Evolutionary conservation across 2,888 invertebrate species (phyloP), one percentile per base, ranked within the genome.

Genomic region (Drosophila paracracens): DNA sequence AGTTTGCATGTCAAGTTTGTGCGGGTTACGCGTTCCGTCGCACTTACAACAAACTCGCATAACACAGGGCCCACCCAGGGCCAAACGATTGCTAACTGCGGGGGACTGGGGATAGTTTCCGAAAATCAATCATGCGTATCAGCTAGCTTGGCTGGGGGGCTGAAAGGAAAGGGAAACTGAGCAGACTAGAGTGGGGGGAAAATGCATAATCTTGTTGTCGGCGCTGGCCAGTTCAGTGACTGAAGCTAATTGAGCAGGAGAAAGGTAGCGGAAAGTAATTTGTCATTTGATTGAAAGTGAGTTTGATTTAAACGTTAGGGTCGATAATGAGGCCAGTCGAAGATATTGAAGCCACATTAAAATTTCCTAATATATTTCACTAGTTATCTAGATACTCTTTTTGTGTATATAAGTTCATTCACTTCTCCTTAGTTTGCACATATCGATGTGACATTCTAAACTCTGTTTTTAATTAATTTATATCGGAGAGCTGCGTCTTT

Each of bases 231-330:
- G 89, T 85, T 89, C 89, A 82, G 29, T 77, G 89, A 84, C 88
- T 76, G 74, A 43, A 76, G 79, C 82, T 88, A 84, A 85, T 89
- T 82, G 82, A 82, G 76, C 71, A 67, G 63, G 85, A 70, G 88
- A 85, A 85, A 84, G 83, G 89, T 84, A 88, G 89, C 83, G 89
- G 78, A 72, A 84, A 89, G 79, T 82, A 76, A 81, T 87, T 89
- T 87, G 88, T 89, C 88, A 87, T 73, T 73, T 87, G 84, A 84
- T 84, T 87, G 87, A 84, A 84, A 84, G 84, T 76, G 84, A 89
- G 65, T 81, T 78, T 83, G 75, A 87, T 83, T 86, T 74, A 86
- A 21, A 29, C 61, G 46, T 70, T 16, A 29, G 35, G 50, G 21
- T 56, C 71, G 57, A 61, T 80, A 77, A 77, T 79, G 65, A 61